Evolutionary conservation across 2,888 invertebrate species (phyloP).

Genomic region (Plagodis dolabraria): DNA sequence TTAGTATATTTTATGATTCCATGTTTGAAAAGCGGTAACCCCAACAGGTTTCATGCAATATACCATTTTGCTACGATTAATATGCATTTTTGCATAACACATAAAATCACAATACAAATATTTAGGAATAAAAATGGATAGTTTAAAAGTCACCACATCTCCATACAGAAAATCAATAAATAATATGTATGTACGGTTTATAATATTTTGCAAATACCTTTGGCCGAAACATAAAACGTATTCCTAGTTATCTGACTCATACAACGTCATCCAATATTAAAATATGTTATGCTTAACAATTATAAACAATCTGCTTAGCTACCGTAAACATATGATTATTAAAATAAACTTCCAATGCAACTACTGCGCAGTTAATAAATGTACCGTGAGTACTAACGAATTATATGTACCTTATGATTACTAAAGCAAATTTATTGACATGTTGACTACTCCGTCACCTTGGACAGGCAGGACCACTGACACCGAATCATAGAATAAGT

Average conservation of each 20-base stretch:
- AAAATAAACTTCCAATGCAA: conserved; percentile 11
- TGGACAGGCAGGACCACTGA: conserved; percentile 44
- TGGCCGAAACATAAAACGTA: not conserved
- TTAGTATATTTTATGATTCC: too few species aligned
- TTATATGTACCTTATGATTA: too few species aligned
- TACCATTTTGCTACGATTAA: too few species aligned
- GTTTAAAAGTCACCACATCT: too few species aligned
- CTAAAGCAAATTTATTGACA: not conserved
- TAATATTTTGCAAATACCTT: not conserved
- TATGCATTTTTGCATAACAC: too few species aligned
- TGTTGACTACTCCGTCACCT: conserved; percentile 42
- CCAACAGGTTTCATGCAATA: too few species aligned
- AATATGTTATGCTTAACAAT: conserved; percentile 15
- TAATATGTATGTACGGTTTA: too few species aligned
- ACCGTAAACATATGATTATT: conserved; percentile 14
- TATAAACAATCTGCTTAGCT: conserved; percentile 14
- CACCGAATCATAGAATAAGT: conserved; percentile 31
- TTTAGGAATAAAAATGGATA: too few species aligned
- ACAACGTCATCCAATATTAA: conserved; percentile 1
- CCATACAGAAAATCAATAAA: too few species aligned
- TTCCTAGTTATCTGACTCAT: conserved; percentile 2
- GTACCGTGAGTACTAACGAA: not conserved
- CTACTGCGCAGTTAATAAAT: conserved; percentile 20
- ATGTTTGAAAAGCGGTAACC: too few species aligned
- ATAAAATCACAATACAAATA: too few species aligned